Evolutionary conservation across 2,888 invertebrate species (phyloP).

Genomic region (Acrobasis consociella): DNA sequence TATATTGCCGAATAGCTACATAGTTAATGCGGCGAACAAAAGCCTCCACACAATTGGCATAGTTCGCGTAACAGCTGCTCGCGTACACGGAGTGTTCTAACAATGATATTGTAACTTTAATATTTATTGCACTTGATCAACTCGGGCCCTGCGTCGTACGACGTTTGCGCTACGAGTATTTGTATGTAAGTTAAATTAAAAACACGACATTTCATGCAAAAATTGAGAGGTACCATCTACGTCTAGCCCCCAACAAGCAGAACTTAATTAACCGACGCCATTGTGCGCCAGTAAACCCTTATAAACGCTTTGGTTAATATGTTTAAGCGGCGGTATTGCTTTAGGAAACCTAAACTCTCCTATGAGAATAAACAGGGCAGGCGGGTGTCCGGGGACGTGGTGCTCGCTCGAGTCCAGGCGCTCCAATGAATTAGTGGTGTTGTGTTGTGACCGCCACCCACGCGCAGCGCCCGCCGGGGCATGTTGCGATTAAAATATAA

Average conservation of each 20-base stretch:
- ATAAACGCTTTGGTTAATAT: conserved; percentile 79
- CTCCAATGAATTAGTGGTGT: conserved; percentile 78
- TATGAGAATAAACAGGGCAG: conserved; percentile 78
- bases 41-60: conserved; percentile 72
- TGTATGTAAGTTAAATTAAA: conserved; percentile 56
- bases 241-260: conserved; percentile 71
- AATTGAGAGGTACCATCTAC: conserved; percentile 63
- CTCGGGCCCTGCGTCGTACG: conserved; percentile 48
- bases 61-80: conserved; percentile 70
- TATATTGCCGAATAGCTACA: conserved; percentile 66
- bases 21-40: conserved; percentile 72
- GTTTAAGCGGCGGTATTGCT: conserved; percentile 78
- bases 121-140: conserved; percentile 80
- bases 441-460: conserved; percentile 45
- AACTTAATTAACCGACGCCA: conserved; percentile 77
- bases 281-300: conserved; percentile 75
- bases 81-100: conserved; percentile 61
- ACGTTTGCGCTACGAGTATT: conserved; percentile 42
- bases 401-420: conserved; percentile 62
- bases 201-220: conserved; percentile 64
- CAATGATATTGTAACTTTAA: conserved; percentile 80
- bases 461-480: conserved; percentile 44
- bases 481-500: conserved; percentile 81
- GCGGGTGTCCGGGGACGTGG: conserved; percentile 41
- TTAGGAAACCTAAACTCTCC: conserved; percentile 79